Conservation (phyloP, 2,888 invertebrate species). For the Axea sp. region DNA sequence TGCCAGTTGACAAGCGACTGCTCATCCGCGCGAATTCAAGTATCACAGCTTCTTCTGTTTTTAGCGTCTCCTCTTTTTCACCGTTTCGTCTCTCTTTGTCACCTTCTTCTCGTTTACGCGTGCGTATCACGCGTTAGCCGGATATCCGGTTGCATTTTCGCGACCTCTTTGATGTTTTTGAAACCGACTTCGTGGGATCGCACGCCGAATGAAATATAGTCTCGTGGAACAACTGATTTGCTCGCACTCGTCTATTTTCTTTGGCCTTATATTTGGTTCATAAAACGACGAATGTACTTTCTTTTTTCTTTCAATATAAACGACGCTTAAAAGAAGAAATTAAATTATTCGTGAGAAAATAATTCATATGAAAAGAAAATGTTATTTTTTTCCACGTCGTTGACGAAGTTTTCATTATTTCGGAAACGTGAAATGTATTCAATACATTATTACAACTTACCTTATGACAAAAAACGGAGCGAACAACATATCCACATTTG, state of each 20-base stretch:
- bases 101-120: slow-evolving; percentile 42
- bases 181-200: slow-evolving; percentile 70
- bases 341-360: slow-evolving; percentile 49
- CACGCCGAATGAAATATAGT: slow-evolving; percentile 77
- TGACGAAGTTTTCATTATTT: slow-evolving; percentile 42
- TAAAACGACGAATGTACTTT: background rate
- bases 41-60: slow-evolving; percentile 53
- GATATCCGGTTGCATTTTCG: slow-evolving; percentile 72
- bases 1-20: slow-evolving; percentile 61
- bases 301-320: background rate
- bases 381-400: no score
- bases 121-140: slow-evolving; percentile 64
- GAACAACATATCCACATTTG: slow-evolving; percentile 40
- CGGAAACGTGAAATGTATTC: slow-evolving; percentile 39
- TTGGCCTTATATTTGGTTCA: slow-evolving; percentile 32
- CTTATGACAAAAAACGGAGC: slow-evolving; percentile 44
- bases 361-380: slow-evolving; percentile 43
- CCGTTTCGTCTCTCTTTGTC: background rate
- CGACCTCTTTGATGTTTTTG: slow-evolving; percentile 73
- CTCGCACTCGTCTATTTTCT: slow-evolving; percentile 44
- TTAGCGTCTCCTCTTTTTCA: slow-evolving; percentile 38
- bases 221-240: slow-evolving; percentile 58
- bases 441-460: slow-evolving; percentile 55
- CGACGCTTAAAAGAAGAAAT: slow-evolving; percentile 15
- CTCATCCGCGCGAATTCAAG: slow-evolving; percentile 54